Evolutionary conservation across 1,140 invertebrate genomes (phyloP), one percentile per base, ranked within the genome.

Genomic region (Drosophila pachea): DNA sequence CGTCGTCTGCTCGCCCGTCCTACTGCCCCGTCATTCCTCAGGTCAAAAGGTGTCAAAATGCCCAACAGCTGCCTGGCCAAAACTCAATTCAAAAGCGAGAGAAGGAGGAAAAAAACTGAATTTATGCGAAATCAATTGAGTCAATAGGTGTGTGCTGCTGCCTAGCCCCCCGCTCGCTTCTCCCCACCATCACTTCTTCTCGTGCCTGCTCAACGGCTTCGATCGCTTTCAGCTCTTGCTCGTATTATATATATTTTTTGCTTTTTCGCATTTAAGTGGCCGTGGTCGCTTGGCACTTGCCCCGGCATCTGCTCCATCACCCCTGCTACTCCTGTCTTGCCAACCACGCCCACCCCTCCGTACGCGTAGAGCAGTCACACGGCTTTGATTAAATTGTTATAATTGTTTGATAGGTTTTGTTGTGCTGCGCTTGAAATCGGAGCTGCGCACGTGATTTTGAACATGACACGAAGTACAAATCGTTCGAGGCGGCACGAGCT

Each of bases 91-190:
- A 50, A 62, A 54, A 33, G 16, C 14, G 40, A 22, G 33, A 48
- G 16, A 14, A 12, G 8, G n/a, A 68, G 40, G 48, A 14, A 50
- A 53, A n/a, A 33, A 49, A 32, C 22, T 55, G 67, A 83, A 78
- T 75, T 65, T 68, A 67, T 83, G 53, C 78, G 68, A 66, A 78
- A 83, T 84, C 78, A 83, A 83, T 83, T 71, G 78, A 78, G 76
- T 75, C 71, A 78, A 78, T 78, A 78, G 76, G 76, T 78, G 76
- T 78, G 76, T 69, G 74, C 8, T 11, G 9, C 9, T 7, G 6
- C 38, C 16, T 42, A 42, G n/a, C 0, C 29, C 38, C 22, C 36
- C n/a, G 2, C 14, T 22, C 22, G 22, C 29, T 33, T 4, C 22
- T 2, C n/a, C 0, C 11, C 7, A 8, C 6, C 6, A 0, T 36